These are phyloP conservation scores for Cochlearius cochlearius DNA, from an alignment of 2,113 vertebrate genomes.

Conservation along the genomic window DNA sequence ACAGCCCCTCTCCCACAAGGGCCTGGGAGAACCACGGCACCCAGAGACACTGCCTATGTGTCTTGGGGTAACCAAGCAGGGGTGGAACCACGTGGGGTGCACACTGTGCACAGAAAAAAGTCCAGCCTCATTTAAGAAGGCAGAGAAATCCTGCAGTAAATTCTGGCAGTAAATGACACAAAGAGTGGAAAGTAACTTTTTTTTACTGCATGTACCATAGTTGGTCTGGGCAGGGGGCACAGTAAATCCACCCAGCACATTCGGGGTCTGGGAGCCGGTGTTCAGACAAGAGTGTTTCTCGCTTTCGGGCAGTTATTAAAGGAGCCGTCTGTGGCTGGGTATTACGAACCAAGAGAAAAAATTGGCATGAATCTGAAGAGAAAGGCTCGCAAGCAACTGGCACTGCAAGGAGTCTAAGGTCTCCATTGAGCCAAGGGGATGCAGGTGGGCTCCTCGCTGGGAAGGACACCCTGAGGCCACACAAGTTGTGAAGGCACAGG, in stretches of 20 bases:
- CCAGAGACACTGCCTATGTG: background rate
- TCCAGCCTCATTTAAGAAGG: background rate
- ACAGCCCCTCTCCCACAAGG: accelerated
- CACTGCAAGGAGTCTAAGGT: background rate
- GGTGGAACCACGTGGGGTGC: background rate
- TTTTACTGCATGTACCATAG: background rate
- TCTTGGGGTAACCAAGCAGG: background rate
- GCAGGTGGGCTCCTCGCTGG: background rate
- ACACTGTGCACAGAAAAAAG: background rate
- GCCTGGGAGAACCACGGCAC: background rate
- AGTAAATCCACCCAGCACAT: background rate
- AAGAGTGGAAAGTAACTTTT: background rate
- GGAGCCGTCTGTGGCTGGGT: background rate
- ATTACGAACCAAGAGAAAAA: background rate
- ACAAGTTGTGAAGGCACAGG: background rate
- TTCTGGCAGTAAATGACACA: background rate
- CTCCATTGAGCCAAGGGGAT: accelerated
- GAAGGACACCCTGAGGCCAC: background rate
- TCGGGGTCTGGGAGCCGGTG: background rate
- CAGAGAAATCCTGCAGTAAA: background rate
- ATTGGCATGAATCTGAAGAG: background rate
- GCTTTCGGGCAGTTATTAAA: background rate
- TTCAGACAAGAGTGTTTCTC: background rate
- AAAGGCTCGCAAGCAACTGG: background rate
- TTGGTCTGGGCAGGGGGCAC: background rate